Evolutionary conservation across 2,888 invertebrate genomes (phyloP).

Genomic region (Drosophila barbarae): DNA sequence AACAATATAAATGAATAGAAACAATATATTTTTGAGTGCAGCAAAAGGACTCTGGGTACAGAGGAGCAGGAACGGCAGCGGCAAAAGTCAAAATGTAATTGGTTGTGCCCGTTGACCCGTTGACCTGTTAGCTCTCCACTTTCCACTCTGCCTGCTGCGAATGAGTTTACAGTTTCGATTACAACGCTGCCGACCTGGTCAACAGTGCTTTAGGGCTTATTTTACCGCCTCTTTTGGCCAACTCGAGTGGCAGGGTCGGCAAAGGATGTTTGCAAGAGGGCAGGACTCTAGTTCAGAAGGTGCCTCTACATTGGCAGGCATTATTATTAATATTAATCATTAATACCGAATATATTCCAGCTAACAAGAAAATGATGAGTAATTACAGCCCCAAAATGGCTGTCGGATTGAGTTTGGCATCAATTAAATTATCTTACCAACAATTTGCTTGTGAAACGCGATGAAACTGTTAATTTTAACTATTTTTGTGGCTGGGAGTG

Average conservation of each 20-base stretch:
- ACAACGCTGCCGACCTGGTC: constrained; percentile 25
- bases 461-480: constrained; percentile 27
- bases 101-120: constrained; percentile 2
- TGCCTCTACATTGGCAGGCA: not conserved
- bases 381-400: not conserved
- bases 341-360: no score
- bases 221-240: constrained; percentile 16
- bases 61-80: not conserved
- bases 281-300: not conserved
- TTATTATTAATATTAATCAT: constrained; percentile 2
- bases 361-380: no score
- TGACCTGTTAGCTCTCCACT: not conserved
- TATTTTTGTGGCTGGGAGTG: constrained; percentile 14
- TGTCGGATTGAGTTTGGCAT: constrained; percentile 21
- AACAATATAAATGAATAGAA: no score
- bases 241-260: constrained; percentile 9
- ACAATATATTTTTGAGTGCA: no score
- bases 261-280: not conserved
- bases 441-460: constrained; percentile 34
- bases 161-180: constrained; percentile 40
- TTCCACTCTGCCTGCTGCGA: constrained; percentile 5
- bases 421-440: constrained; percentile 36
- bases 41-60: no score
- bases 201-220: constrained; percentile 25
- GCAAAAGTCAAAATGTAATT: constrained; percentile 12